Base-by-base conservation (phyloP, 2,888 invertebrate genomes). In the Oligia fasciuncula region DNA sequence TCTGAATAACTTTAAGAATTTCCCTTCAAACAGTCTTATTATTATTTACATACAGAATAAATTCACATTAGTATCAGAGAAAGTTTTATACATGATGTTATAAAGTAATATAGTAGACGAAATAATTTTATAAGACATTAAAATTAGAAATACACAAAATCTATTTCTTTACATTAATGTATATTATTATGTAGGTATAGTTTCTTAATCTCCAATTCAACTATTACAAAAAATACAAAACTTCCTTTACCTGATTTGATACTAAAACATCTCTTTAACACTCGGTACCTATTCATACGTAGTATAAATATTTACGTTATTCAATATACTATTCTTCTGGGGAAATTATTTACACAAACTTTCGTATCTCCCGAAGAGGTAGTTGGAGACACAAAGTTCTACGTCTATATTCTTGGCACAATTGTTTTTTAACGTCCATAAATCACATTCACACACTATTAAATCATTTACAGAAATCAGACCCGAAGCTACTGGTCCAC, bases 401-500 rank as follows among this genome's bases (percentile, higher is more conserved):
- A 88, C 85, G 35, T 76, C 80, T 87, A 80, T 76, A 80, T 72
- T 84, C 43, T 84, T 86, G 88, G 85, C 87, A 88, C 86, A 85
- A 81, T 87, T 79, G 84, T 88, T 81, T 86, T 46, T 77, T 60
- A 82, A 81, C 81, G 60, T 85, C 68, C 73, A 73, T 78, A 82
- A 78, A 72, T 69, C 84, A 88, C 84, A 79, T 81, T 85, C 76
- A 90, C 88, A 86, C 85, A 84, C 89, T 89, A 87, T 86, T 89
- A 79, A 87, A 88, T 87, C 68, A 77, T 86, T 86, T 90, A 93
- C 87, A 90, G 86, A 93, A 92, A 91, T 91, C 80, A 91, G 94
- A 95, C 94, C 94, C 84, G 88, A 93, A 91, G 77, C 94, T 95
- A 94, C 92, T 95, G 95, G 95, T 95, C 94, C 94, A 93, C 94